Evolutionary conservation across 2,113 vertebrate genomes (phyloP).

Genomic region (Brachionichthys hirsutus): DNA sequence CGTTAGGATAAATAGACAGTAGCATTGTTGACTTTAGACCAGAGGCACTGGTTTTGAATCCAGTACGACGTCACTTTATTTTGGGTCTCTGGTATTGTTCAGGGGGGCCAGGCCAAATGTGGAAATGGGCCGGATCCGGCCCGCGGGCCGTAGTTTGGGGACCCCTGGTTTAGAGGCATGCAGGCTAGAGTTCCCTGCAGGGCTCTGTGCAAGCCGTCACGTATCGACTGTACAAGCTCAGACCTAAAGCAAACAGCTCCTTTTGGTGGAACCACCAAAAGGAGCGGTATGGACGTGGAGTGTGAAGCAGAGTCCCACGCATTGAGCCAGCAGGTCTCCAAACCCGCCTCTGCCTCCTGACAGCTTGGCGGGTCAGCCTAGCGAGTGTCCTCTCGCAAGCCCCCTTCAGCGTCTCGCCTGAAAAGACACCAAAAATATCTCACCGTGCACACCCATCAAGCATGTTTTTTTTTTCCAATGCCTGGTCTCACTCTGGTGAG

Average conservation of each 20-base stretch:
- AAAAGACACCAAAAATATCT: conserved; percentile 74
- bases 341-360: conserved; percentile 55
- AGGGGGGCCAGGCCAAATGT: no score
- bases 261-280: no score
- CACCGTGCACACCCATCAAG: conserved; percentile 52
- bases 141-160: no score
- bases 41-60: no score
- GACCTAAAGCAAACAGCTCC: conserved; percentile 73
- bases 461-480: conserved; percentile 75
- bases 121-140: no score
- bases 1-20: no score
- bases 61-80: no score
- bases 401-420: conserved; percentile 53
- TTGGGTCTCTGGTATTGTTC: no score
- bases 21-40: no score
- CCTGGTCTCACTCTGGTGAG: conserved; percentile 69
- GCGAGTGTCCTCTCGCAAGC: conserved; percentile 43
- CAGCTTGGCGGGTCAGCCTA: conserved; percentile 57
- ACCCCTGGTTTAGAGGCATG: no score
- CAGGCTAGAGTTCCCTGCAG: conserved; percentile 14
- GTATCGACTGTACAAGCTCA: conserved; percentile 69
- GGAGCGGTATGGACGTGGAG: conserved; percentile 65
- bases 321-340: conserved; percentile 60
- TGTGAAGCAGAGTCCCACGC: conserved; percentile 77
- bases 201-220: conserved; percentile 60